These are phyloP conservation scores for Hiodon alosoides DNA, from an alignment of 2,113 vertebrate species.

Conservation along the genomic window DNA sequence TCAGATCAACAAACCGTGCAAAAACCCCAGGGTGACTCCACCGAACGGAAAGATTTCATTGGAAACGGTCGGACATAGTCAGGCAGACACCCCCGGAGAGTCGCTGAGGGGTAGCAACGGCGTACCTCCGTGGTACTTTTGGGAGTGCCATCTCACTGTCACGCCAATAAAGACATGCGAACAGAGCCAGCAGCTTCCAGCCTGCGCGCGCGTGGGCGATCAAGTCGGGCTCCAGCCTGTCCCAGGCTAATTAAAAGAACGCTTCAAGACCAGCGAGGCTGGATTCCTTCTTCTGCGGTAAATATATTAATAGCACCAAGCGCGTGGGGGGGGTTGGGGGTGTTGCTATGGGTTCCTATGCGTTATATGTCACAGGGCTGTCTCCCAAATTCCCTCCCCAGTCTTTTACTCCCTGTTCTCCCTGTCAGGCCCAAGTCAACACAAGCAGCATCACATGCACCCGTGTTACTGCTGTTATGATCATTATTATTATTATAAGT, in stretches of 20 bases:
- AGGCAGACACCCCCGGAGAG: no score
- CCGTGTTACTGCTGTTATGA: no score
- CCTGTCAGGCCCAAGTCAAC: background rate
- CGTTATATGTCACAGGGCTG: background rate
- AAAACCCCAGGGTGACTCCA: no score
- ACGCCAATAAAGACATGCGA: background rate
- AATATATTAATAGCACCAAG: slow-evolving; percentile 7
- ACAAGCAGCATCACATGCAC: background rate
- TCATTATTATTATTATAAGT: no score
- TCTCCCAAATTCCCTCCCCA: background rate
- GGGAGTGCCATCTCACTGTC: background rate
- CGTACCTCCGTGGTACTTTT: background rate
- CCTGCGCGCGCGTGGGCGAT: background rate
- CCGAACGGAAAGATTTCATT: no score
- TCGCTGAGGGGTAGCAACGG: background rate
- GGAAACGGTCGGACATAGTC: no score
- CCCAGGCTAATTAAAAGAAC: slow-evolving; percentile 1
- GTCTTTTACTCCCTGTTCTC: background rate
- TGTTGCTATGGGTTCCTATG: background rate
- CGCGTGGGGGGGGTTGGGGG: background rate
- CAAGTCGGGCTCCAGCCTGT: background rate
- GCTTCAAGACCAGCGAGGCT: background rate
- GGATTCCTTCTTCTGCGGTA: background rate
- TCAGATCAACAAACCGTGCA: no score
- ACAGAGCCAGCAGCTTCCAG: background rate